These are phyloP conservation scores for Drosophila ohnishii DNA, from an alignment of 1,140 invertebrate genomes.

Conservation along the genomic window DNA sequence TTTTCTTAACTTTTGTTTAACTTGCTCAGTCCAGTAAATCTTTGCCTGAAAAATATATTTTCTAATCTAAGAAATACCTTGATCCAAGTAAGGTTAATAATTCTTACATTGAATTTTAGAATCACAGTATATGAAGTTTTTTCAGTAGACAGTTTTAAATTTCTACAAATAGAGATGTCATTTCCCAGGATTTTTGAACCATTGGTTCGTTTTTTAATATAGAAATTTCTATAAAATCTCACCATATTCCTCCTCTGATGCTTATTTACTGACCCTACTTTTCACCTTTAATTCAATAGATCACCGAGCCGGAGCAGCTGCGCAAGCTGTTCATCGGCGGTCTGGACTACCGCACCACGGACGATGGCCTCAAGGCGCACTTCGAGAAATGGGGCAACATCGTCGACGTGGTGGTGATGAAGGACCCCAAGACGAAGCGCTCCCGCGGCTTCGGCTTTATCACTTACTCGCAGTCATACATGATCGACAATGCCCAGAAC, in stretches of 20 bases:
- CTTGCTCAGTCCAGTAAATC: too few species aligned
- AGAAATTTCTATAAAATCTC: neutral
- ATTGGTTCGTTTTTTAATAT: neutral
- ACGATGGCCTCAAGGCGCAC: constrained; percentile 96
- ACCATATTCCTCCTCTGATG: neutral
- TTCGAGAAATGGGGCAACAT: constrained; percentile 99
- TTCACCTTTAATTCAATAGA: constrained; percentile 37
- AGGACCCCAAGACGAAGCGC: constrained; percentile 95
- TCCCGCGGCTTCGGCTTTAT: constrained; percentile 99
- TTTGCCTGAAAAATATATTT: too few species aligned
- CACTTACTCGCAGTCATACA: constrained; percentile 94
- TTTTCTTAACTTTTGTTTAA: too few species aligned
- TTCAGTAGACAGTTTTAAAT: too few species aligned
- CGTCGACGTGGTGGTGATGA: constrained; percentile 99
- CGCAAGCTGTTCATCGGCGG: constrained; percentile 99
- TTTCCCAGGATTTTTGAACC: neutral
- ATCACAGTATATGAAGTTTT: too few species aligned
- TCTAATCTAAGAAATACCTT: too few species aligned
- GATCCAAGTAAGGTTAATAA: too few species aligned
- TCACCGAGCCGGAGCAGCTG: constrained; percentile 94
- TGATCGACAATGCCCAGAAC: constrained; percentile 97
- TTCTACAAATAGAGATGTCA: too few species aligned
- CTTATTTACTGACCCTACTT: neutral
- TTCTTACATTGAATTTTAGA: too few species aligned
- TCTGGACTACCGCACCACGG: constrained; percentile 97